Percentiles rank a stretch among this genome's conserved stretches.
Conservation (phyloP, 2,797 vertebrate genomes). For the Sternarchorhynchus goeldii region DNA sequence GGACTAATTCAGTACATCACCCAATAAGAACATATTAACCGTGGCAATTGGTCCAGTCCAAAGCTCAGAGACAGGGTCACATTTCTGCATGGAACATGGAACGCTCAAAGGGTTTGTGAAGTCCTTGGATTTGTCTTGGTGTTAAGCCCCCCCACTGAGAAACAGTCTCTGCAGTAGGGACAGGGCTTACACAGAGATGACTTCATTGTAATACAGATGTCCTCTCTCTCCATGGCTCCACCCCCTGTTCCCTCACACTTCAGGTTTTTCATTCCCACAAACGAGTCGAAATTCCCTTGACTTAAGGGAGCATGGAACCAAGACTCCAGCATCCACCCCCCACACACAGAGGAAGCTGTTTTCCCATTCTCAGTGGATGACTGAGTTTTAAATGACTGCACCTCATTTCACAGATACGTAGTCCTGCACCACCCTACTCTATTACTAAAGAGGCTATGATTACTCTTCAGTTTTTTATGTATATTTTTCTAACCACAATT, state of each 20-base stretch:
- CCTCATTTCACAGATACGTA: neutral
- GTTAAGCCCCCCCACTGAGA: constrained; percentile 29
- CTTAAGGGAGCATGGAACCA: constrained; percentile 21
- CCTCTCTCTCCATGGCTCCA: neutral
- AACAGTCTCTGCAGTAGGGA: constrained; percentile 3
- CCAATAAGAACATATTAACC: neutral
- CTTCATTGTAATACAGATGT: constrained; percentile 23
- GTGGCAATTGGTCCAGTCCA: neutral
- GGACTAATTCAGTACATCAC: neutral
- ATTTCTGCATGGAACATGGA: constrained; percentile 35
- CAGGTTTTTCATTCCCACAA: constrained; percentile 12
- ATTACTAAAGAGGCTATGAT: neutral
- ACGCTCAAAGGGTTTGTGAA: constrained; percentile 22
- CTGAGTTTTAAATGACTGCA: constrained; percentile 36
- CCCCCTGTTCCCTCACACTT: neutral
- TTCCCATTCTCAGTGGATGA: constrained; percentile 24
- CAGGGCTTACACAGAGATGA: neutral
- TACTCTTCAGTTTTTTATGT: neutral
- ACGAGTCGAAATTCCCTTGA: constrained; percentile 16
- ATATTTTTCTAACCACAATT: too few relatives aligned
- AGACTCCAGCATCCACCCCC: neutral
- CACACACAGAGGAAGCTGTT: constrained; percentile 7
- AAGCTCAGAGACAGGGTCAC: neutral
- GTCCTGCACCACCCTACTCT: neutral
- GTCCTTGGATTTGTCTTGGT: constrained; percentile 24